These are phyloP conservation scores for Schrankia costaestrigalis DNA, from an alignment of 2,888 invertebrate species.

Conservation along the genomic window DNA sequence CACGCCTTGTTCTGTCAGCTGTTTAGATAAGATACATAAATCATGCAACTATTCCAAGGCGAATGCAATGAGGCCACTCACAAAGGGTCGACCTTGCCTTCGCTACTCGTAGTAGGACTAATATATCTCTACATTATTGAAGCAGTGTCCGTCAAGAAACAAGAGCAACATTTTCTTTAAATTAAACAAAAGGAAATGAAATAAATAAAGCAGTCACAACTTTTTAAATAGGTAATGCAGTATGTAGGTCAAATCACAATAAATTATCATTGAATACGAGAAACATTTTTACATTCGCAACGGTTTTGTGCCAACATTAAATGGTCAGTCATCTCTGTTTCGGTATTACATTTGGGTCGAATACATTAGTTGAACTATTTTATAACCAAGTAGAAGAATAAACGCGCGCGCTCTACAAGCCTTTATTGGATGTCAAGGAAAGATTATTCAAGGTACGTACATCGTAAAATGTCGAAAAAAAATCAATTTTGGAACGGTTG, in stretches of 20 bases:
- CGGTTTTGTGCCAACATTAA: slow-evolving; percentile 65
- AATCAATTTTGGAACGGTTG: too few species aligned
- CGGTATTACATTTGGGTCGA: slow-evolving; percentile 58
- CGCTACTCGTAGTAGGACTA: slow-evolving; percentile 60
- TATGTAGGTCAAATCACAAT: background rate
- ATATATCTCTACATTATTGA: slow-evolving; percentile 32
- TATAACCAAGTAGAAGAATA: slow-evolving; percentile 35
- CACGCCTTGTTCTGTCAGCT: slow-evolving; percentile 48
- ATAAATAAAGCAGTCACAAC: background rate
- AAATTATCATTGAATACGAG: too few species aligned
- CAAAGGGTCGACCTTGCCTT: slow-evolving; percentile 73
- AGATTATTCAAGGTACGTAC: too few species aligned
- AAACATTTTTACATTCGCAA: slow-evolving; percentile 45
- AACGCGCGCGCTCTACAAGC: too few species aligned
- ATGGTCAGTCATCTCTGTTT: slow-evolving; percentile 69
- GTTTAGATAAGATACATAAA: slow-evolving; percentile 66
- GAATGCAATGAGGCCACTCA: slow-evolving; percentile 72
- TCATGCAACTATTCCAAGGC: slow-evolving; percentile 78
- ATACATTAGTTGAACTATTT: slow-evolving; percentile 56
- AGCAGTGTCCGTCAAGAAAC: slow-evolving; percentile 14
- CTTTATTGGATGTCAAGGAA: too few species aligned
- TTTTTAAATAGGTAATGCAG: background rate
- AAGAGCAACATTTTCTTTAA: too few species aligned
- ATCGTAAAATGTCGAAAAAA: too few species aligned
- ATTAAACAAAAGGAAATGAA: too few species aligned